Conservation (phyloP, 2,888 invertebrate genomes). For the Mythimna loreyi region DNA sequence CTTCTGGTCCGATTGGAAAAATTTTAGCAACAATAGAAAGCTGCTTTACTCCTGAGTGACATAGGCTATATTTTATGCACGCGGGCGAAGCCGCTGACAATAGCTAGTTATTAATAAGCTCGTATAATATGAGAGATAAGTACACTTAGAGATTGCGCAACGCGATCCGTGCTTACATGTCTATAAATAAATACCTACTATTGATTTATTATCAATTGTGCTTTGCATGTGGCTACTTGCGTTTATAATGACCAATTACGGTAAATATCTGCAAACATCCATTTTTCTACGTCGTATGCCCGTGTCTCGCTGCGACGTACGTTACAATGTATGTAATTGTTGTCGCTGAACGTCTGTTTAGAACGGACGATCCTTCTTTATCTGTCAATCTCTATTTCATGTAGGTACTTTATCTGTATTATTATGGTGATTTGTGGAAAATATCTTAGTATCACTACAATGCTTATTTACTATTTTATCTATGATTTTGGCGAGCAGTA, state of each 20-base stretch:
- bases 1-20: too few relatives aligned
- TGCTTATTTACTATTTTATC: conserved; percentile 30
- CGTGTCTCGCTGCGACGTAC: conserved; percentile 28
- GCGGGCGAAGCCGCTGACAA: too few relatives aligned
- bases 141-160: conserved; percentile 37
- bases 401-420: not conserved
- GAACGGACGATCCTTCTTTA: conserved; percentile 14
- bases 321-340: conserved; percentile 33
- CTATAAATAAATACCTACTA: conserved; percentile 25
- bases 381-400: conserved; percentile 14
- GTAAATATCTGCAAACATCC: conserved; percentile 34
- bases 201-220: conserved; percentile 58
- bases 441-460: conserved; percentile 1
- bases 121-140: conserved; percentile 36
- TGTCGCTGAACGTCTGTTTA: not conserved
- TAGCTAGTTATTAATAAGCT: conserved; percentile 46
- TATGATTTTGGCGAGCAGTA: conserved; percentile 6
- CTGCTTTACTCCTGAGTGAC: too few relatives aligned
- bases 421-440: conserved; percentile 18
- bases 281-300: conserved; percentile 31
- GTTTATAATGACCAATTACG: conserved; percentile 52
- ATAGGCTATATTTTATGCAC: too few relatives aligned
- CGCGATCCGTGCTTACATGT: conserved; percentile 42
- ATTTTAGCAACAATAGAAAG: too few relatives aligned
- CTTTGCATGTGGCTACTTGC: conserved; percentile 53